These are phyloP conservation scores for Drosophila ezoana DNA, from an alignment of 2,888 invertebrate genomes.

Conservation along the genomic window DNA sequence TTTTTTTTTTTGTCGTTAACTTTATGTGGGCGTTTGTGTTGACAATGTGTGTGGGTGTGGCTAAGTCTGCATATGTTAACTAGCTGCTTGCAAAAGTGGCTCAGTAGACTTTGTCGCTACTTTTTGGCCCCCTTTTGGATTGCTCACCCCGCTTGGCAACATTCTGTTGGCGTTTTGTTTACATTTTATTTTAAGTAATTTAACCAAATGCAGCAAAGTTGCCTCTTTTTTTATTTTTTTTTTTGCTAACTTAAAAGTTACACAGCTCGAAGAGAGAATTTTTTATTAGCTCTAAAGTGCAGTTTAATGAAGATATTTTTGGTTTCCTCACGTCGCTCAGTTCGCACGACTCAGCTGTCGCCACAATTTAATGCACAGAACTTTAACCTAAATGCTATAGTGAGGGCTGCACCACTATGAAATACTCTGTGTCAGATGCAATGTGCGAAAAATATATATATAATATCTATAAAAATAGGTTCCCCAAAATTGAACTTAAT, in stretches of 20 bases:
- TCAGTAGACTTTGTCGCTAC: conserved; percentile 59
- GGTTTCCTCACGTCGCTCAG: background rate
- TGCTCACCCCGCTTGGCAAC: conserved; percentile 1
- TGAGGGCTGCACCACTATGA: too few relatives aligned
- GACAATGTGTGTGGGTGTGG: conserved; percentile 62
- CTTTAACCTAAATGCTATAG: background rate
- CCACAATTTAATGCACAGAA: conserved; percentile 9
- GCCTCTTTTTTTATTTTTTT: conserved; percentile 1
- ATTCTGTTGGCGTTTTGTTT: conserved; percentile 52
- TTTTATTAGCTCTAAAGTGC: conserved; percentile 56
- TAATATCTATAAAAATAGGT: too few relatives aligned
- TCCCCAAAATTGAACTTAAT: too few relatives aligned
- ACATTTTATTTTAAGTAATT: conserved; percentile 68
- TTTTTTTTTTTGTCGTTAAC: conserved; percentile 60
- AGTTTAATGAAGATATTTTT: conserved; percentile 60
- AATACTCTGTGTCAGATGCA: too few relatives aligned
- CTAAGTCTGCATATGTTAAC: conserved; percentile 74
- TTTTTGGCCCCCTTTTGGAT: conserved; percentile 17
- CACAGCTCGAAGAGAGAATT: conserved; percentile 39
- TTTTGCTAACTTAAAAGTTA: conserved; percentile 15
- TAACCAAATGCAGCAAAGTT: conserved; percentile 62
- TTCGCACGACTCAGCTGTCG: conserved; percentile 10
- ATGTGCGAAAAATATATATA: too few relatives aligned
- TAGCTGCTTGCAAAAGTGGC: conserved; percentile 67
- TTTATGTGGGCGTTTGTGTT: conserved; percentile 74